A percentile compares a stretch with the other conserved stretches of the same genome.
These are phyloP conservation scores for Prionailurus viverrinus DNA, from an alignment of 2,113 vertebrate genomes.

Conservation along the genomic window DNA sequence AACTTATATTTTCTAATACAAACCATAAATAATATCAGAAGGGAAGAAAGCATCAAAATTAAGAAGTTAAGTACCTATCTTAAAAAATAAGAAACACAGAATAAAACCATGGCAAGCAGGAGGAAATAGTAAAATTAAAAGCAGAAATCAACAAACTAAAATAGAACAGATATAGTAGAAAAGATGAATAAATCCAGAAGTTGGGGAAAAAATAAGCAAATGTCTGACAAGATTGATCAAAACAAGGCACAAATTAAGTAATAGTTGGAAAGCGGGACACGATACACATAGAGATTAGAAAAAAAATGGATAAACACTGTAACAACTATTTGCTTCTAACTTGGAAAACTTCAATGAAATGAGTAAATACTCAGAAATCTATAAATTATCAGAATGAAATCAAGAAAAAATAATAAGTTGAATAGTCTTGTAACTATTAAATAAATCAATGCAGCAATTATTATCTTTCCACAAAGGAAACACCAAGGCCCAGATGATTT, in stretches of 20 bases:
- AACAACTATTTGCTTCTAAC: not conserved
- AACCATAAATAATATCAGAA: not conserved
- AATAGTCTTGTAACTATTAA: not conserved
- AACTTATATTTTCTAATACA: not conserved
- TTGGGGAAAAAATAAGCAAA: not conserved
- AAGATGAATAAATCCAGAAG: not conserved
- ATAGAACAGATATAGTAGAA: not conserved
- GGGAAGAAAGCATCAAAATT: not conserved
- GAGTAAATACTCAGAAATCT: not conserved
- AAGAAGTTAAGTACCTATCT: not conserved
- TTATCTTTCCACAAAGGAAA: not conserved
- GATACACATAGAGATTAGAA: constrained; percentile 12
- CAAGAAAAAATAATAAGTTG: not conserved
- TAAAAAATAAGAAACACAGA: not conserved
- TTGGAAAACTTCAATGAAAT: not conserved
- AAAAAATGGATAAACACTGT: not conserved
- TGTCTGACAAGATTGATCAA: not conserved
- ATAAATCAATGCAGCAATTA: not conserved
- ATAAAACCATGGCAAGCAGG: not conserved
- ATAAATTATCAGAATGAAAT: not conserved
- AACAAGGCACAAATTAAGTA: not conserved
- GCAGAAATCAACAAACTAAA: constrained; percentile 27
- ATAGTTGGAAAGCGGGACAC: not conserved
- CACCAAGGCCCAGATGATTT: not conserved
- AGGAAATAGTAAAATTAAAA: not conserved